Percentiles rank a stretch among this genome's conserved stretches.
phyloP scores from a whole-genome alignment of 1,140 invertebrate genomes.

The Drosophila quadrilineata region DNA sequence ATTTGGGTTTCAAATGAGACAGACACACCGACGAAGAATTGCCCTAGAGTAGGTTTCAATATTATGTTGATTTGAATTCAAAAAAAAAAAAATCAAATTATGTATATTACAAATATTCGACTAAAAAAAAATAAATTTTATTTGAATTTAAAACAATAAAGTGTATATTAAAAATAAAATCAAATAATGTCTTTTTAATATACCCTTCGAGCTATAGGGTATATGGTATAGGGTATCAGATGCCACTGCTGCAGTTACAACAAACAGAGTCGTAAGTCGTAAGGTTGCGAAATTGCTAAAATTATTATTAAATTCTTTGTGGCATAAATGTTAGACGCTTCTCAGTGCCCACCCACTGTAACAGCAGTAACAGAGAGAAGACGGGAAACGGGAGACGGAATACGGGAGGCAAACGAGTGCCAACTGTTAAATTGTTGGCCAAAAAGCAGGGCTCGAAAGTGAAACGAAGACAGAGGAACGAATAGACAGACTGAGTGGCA shows the following conservation, averaged over 20 bases:
- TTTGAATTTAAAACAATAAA: too few species aligned
- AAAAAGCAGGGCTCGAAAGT: constrained; percentile 28
- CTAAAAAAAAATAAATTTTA: too few species aligned
- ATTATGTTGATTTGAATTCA: background rate
- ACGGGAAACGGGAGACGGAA: background rate
- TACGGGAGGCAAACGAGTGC: background rate
- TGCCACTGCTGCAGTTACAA: constrained; percentile 32
- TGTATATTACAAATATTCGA: too few species aligned
- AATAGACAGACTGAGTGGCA: constrained; percentile 7
- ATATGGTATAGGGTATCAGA: constrained; percentile 10
- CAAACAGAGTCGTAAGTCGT: too few species aligned
- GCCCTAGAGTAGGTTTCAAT: background rate
- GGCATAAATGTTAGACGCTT: constrained; percentile 75
- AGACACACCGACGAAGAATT: background rate
- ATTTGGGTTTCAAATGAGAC: background rate
- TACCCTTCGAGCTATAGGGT: too few species aligned
- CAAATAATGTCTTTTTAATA: too few species aligned
- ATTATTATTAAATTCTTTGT: constrained; percentile 70
- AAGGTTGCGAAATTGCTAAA: constrained; percentile 67
- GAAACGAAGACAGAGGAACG: too few species aligned
- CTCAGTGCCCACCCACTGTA: constrained; percentile 75
- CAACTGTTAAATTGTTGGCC: constrained; percentile 18
- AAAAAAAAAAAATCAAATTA: too few species aligned
- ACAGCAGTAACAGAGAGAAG: constrained; percentile 27
- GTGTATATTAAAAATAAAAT: background rate